Base-by-base conservation (phyloP, 2,888 invertebrate genomes). In the Cephus sareptanus region DNA sequence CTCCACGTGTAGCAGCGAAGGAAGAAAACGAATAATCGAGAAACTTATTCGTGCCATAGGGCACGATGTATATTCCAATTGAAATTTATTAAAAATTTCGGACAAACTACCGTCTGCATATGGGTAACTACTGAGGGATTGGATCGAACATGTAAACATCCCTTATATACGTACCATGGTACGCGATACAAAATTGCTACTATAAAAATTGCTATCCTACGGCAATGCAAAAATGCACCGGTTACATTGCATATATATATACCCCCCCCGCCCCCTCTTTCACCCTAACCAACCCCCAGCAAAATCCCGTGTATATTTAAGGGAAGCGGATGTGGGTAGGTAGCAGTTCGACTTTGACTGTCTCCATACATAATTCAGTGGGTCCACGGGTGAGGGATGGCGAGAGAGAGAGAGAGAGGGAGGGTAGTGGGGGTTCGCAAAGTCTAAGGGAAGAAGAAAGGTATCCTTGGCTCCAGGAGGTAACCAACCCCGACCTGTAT, bases 301-400 rank as follows among this genome's bases (percentile, higher is more conserved):
- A 56, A 56, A 56, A 23, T 56, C 40, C 40, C 40, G 40, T 56
- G 40, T 56, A 56, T 23, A 56, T 56, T 56, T 56, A 56, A 56
- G 40, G 40, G 71, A 71, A 34, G 4, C 71, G 71, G 30, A 11
- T 33, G 33, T 34, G 71, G 71, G 71, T 34, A 31, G 30, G 71
- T 34, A 34, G 13, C 71, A 34, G 31, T 31, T 71, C 71, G 77
- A 77, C 77, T 75, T 75, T 71, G 75, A 75, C 77, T 74, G 77
- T 75, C 75, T 56, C 77, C 77, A 77, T 77, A 75, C 77, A 77
- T 77, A 77, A 77, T 77, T 77, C 77, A 77, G 75, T 40, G 70
- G 70, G 40, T 70, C 13, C 11, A 34, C 69, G 69, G 74, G 74
- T 34, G 37, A 74, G 33, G 56, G 37, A 74, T 37, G 68, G 33